Conservation (phyloP, 2,797 vertebrate species). For the Caiman crocodilus region DNA sequence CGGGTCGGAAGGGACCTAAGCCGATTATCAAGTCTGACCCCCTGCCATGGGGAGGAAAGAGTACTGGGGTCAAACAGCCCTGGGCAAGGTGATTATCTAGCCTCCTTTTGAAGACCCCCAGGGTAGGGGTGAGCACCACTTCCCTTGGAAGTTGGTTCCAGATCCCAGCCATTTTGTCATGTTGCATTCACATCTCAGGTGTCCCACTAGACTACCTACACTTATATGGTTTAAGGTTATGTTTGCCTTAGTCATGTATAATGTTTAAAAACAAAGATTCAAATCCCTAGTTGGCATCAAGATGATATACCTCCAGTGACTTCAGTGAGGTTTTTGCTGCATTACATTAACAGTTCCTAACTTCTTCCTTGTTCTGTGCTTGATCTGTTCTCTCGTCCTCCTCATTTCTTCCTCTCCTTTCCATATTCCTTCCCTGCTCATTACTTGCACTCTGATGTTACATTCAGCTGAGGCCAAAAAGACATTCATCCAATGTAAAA, state of each 20-base stretch:
- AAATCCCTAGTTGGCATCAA: too few relatives aligned
- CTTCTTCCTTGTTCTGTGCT: constrained; percentile 15
- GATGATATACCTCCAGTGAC: background rate
- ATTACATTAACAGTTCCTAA: background rate
- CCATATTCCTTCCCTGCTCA: too few relatives aligned
- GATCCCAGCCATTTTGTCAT: background rate
- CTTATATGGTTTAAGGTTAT: too few relatives aligned
- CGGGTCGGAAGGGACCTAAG: too few relatives aligned
- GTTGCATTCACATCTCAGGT: background rate
- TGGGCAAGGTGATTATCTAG: too few relatives aligned
- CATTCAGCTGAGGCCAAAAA: background rate
- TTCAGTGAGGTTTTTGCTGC: background rate
- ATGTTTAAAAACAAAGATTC: background rate
- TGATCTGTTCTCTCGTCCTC: background rate
- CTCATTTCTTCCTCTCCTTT: background rate
- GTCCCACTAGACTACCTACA: background rate
- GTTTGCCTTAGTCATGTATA: background rate
- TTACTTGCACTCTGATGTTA: background rate
- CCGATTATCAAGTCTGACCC: too few relatives aligned
- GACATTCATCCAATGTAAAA: background rate
- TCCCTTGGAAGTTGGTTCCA: too few relatives aligned
- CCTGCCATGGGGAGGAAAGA: too few relatives aligned
- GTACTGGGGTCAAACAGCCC: too few relatives aligned
- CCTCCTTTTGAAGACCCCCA: too few relatives aligned
- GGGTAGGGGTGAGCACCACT: too few relatives aligned